phyloP scores from a whole-genome alignment of 2,888 invertebrate species.

The Saturnia pavonia region DNA sequence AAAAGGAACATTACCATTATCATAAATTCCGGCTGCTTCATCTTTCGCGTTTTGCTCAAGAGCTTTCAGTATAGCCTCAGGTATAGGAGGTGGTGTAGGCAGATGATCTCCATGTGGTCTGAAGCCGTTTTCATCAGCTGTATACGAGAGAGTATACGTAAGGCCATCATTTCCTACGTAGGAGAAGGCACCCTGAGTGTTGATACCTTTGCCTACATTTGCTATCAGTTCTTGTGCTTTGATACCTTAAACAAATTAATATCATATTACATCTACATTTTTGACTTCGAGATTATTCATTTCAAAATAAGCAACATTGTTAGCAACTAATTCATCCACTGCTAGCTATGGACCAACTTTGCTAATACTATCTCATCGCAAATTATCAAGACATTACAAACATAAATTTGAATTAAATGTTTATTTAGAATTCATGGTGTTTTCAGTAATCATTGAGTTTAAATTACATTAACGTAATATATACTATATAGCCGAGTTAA shows the following conservation, averaged over 20 bases:
- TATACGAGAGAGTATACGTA: conserved; percentile 77
- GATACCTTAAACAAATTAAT: conserved; percentile 59
- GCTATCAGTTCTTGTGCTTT: conserved; percentile 73
- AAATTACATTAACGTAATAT: too few species aligned
- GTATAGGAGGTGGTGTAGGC: conserved; percentile 82
- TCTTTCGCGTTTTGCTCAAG: conserved; percentile 74
- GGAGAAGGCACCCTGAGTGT: conserved; percentile 78
- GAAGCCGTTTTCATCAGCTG: conserved; percentile 83
- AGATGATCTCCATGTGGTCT: conserved; percentile 79
- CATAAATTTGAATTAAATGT: too few species aligned
- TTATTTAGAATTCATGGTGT: too few species aligned
- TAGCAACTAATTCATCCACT: not conserved
- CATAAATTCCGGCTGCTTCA: conserved; percentile 73
- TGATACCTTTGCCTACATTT: conserved; percentile 58
- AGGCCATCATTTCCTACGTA: conserved; percentile 83
- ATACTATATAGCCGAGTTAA: too few species aligned
- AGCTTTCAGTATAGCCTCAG: conserved; percentile 77
- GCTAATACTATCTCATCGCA: not conserved
- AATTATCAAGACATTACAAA: not conserved
- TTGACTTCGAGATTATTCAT: not conserved
- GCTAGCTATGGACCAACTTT: too few species aligned
- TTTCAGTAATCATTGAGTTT: too few species aligned
- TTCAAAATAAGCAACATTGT: not conserved
- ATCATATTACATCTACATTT: not conserved
- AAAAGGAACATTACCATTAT: conserved; percentile 64